Conservation (phyloP, 2,797 vertebrate species). For the Falco cherrug region DNA sequence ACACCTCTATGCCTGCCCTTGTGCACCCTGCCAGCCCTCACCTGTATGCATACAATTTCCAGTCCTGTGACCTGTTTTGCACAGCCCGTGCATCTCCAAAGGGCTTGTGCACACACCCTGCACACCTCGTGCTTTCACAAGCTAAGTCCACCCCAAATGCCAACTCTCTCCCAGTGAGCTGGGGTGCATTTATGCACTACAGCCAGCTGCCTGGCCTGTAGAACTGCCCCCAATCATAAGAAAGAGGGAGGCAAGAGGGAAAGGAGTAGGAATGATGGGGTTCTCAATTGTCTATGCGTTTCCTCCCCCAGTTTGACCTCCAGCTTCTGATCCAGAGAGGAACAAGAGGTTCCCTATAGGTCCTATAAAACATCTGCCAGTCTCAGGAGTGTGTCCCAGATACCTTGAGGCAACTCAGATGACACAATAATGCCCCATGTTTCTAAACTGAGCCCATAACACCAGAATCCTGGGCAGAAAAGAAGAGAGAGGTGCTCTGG, state of each 20-base stretch:
- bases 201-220: neutral
- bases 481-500: neutral
- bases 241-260: neutral
- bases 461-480: neutral
- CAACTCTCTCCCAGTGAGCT: neutral
- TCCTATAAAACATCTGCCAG: neutral
- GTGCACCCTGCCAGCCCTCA: neutral
- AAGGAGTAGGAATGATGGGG: neutral
- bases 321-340: neutral
- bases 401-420: neutral
- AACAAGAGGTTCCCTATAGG: neutral
- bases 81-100: neutral
- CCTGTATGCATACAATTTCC: neutral
- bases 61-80: neutral
- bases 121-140: neutral
- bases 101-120: neutral
- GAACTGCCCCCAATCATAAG: fast-evolving
- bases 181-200: neutral
- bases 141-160: neutral
- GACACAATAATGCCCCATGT: fast-evolving
- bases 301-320: neutral
- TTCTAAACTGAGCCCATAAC: neutral
- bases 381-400: neutral
- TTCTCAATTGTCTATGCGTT: neutral
- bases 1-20: neutral